phyloP scores from a whole-genome alignment of 2,797 vertebrate species.

The Poliocrania exsul region DNA sequence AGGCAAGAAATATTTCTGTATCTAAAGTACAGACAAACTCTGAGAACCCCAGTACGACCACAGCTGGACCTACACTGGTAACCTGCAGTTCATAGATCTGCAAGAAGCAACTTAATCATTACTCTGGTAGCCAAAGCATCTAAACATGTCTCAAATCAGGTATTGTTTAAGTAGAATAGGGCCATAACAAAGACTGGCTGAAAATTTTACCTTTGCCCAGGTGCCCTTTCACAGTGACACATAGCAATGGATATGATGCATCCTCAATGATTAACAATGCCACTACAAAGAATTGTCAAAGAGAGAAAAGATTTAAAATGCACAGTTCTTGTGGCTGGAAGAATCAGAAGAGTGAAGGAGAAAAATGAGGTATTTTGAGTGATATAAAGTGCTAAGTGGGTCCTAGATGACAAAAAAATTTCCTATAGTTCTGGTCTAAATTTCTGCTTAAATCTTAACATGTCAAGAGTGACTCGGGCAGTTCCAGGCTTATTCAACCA shows the following conservation, averaged over 20 bases:
- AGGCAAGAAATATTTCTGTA: not conserved
- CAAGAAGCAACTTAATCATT: not conserved
- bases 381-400: not conserved
- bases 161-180: not conserved
- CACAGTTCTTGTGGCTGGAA: not conserved
- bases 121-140: not conserved
- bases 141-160: not conserved
- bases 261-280: no score
- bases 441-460: not conserved
- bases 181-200: not conserved
- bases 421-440: not conserved
- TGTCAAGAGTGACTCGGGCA: not conserved
- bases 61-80: not conserved
- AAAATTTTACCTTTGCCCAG: not conserved
- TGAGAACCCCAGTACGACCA: not conserved
- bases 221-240: not conserved
- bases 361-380: not conserved
- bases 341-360: not conserved
- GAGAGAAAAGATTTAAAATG: not conserved
- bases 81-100: not conserved
- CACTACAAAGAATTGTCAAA: not conserved
- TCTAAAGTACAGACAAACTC: not conserved
- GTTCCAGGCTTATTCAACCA: not conserved
- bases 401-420: not conserved
- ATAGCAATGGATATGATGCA: accelerated